A percentile compares a stretch with the other conserved stretches of the same genome.
Evolutionary conservation across 2,113 vertebrate species (phyloP).

Genomic region (Oryzias javanicus): DNA sequence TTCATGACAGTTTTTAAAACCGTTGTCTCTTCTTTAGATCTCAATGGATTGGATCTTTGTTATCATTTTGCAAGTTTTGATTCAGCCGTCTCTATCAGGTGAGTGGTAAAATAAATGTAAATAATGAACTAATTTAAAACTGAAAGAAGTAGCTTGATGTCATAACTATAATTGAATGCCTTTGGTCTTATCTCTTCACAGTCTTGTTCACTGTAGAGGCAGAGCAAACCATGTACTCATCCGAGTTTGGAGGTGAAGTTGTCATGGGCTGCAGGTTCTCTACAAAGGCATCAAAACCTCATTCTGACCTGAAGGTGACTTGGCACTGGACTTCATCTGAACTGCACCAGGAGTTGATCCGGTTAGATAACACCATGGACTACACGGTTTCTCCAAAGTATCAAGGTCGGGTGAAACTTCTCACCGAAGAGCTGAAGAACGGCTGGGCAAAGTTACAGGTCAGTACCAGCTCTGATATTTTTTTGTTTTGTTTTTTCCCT

Average conservation of each 20-base stretch:
- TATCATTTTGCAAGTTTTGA: conserved; percentile 44
- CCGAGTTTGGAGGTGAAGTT: conserved; percentile 75
- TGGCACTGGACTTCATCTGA: conserved; percentile 65
- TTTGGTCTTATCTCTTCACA: conserved; percentile 46
- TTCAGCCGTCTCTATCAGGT: conserved; percentile 58
- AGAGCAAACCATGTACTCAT: conserved; percentile 59
- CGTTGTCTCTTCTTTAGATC: conserved; percentile 39
- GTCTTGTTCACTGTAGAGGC: conserved; percentile 83
- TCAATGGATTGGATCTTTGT: conserved; percentile 56
- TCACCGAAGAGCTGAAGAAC: conserved; percentile 73
- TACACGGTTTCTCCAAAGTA: conserved; percentile 62
- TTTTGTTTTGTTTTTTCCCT: not conserved
- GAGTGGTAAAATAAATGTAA: not conserved
- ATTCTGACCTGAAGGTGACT: conserved; percentile 70
- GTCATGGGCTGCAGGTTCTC: conserved; percentile 85
- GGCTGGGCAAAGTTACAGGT: conserved; percentile 79
- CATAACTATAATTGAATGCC: too few species aligned
- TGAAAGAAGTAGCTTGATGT: too few species aligned
- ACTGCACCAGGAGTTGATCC: conserved; percentile 57
- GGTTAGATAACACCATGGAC: conserved; percentile 66
- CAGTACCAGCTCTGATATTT: not conserved
- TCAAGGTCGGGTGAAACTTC: conserved; percentile 68
- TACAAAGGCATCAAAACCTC: conserved; percentile 36
- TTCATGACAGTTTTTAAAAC: not conserved
- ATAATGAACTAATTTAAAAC: too few species aligned